phyloP scores from a whole-genome alignment of 2,797 vertebrate species.

The Coccyzus lansbergi region DNA sequence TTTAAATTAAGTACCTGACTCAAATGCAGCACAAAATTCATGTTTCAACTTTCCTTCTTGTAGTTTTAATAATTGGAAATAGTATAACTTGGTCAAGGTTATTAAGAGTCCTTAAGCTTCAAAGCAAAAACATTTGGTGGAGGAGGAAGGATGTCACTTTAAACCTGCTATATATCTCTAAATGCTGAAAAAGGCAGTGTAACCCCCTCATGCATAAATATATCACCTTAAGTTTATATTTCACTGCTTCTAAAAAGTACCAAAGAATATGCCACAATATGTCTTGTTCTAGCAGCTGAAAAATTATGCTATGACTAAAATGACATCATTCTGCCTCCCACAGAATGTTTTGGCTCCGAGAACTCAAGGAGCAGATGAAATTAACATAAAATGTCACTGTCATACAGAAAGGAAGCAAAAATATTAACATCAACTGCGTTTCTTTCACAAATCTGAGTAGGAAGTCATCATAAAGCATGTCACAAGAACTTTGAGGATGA shows the following conservation, averaged over 20 bases:
- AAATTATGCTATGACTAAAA: slow-evolving; percentile 79
- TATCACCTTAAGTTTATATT: slow-evolving; percentile 77
- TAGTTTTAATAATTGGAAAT: neutral
- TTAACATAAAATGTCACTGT: slow-evolving; percentile 78
- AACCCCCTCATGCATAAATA: slow-evolving; percentile 71
- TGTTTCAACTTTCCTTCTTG: neutral
- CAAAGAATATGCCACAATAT: slow-evolving; percentile 81
- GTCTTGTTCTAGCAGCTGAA: slow-evolving; percentile 80
- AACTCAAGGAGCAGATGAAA: slow-evolving; percentile 77
- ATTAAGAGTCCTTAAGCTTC: slow-evolving; percentile 3
- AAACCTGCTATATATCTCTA: slow-evolving; percentile 54
- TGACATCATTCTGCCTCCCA: slow-evolving; percentile 81
- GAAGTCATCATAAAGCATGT: slow-evolving; percentile 61
- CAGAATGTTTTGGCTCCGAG: slow-evolving; percentile 75
- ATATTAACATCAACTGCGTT: slow-evolving; percentile 71
- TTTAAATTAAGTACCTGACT: slow-evolving; percentile 12
- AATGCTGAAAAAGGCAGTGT: slow-evolving; percentile 70
- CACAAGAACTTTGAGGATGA: neutral
- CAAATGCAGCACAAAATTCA: neutral
- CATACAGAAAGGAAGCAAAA: slow-evolving; percentile 70
- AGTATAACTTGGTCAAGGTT: slow-evolving; percentile 4
- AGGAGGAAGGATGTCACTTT: slow-evolving; percentile 56
- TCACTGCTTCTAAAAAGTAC: slow-evolving; percentile 76
- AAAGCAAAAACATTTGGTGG: slow-evolving; percentile 55
- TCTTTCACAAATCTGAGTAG: slow-evolving; percentile 66